Evolutionary conservation across 2,113 vertebrate genomes (phyloP).

Genomic region (Rhinoderma darwinii): DNA sequence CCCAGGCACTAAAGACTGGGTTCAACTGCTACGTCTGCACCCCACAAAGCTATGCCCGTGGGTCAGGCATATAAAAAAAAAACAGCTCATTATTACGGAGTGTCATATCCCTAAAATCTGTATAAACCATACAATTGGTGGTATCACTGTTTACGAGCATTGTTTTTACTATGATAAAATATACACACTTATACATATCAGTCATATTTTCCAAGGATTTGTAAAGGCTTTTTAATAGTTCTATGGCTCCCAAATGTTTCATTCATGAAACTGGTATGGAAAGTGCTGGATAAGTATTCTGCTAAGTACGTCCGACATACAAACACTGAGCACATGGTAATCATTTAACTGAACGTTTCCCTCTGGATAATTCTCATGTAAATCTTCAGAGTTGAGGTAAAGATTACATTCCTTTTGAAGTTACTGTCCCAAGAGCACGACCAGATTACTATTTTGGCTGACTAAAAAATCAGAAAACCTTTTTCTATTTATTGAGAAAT

Average conservation of each 20-base stretch:
- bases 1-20: too few relatives aligned
- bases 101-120: too few relatives aligned
- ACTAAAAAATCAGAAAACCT: background rate
- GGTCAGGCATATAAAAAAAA: too few relatives aligned
- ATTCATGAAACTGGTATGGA: background rate
- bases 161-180: background rate
- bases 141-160: background rate
- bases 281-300: background rate
- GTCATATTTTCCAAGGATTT: background rate
- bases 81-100: too few relatives aligned
- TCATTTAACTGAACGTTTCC: conserved; percentile 19
- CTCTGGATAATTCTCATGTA: background rate
- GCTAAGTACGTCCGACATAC: background rate
- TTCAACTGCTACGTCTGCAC: too few relatives aligned
- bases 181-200: background rate
- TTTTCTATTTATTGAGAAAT: too few relatives aligned
- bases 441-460: conserved; percentile 1
- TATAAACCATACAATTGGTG: too few relatives aligned
- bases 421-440: background rate
- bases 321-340: conserved; percentile 23
- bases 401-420: conserved; percentile 11
- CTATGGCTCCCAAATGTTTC: conserved; percentile 1
- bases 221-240: background rate
- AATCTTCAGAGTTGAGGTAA: conserved; percentile 13
- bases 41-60: too few relatives aligned